Base-by-base conservation (phyloP, 2,797 vertebrate genomes). In the Acropternis orthonyx region DNA sequence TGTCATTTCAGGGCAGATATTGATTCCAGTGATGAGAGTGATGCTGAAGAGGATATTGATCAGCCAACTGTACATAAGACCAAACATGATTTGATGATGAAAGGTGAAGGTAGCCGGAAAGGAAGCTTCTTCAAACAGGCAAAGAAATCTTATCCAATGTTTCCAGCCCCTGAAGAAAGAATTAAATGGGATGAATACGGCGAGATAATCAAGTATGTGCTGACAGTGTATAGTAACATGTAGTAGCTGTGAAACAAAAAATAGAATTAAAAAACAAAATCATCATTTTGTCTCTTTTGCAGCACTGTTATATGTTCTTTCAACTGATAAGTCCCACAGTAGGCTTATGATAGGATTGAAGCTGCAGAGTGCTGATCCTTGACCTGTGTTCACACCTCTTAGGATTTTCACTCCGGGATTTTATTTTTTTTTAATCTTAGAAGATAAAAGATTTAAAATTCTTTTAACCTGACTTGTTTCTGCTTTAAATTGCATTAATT, bases 61-160 rank as follows among this genome's bases (percentile, higher is more conserved):
- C 99, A 99, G 94, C 98, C 99, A 1, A 98, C 98, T 1, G 95
- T 96, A 5, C 98, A 99, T 78, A 99, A 99, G 97, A 98, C 98
- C 49, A 99, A 99, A 96, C 99, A 99, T 63, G 99, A 99, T 97
- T 97, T 99, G 97, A 99, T 99, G 99, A 99, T 99, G 99, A 99
- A 99, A 97, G 98, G 98, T 1, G 99, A 99, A 97, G 99, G 99
- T 4, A 99, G 97, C 92, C 98, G 99, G 22, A 99, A 99, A 96
- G 99, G 99, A 94, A 99, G 99, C 74, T 99, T 99, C 98, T 99
- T 99, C 98, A 99, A 99, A 96, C 99, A 99, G 96, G 99, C 99
- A 46, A 99, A 99, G 92, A 99, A 99, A 93, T 99, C 99, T 14
- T 99, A 99, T 28, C 99, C 99, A 3, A 99, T 99, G 99, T 99